Conservation (phyloP, 2,888 invertebrate species). For the Agrilus biguttatus region DNA sequence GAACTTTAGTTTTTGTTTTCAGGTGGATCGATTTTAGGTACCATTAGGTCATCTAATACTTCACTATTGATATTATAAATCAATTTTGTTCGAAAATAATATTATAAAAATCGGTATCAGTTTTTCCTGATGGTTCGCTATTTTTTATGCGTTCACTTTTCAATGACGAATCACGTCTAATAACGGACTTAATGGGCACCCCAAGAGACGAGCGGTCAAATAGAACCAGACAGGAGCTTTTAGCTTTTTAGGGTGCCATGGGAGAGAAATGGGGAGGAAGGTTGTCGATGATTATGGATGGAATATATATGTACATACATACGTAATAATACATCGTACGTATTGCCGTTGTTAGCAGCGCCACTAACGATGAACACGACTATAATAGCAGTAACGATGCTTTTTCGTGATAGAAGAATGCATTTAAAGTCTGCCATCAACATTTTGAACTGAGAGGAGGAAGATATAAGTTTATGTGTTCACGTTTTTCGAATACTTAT, state of each 20-base stretch:
- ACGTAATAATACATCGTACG: not conserved
- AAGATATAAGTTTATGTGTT: too few relatives aligned
- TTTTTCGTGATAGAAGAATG: too few relatives aligned
- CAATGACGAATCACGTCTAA: constrained; percentile 11
- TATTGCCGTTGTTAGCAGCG: not conserved
- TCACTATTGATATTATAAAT: too few relatives aligned
- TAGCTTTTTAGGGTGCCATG: constrained; percentile 16
- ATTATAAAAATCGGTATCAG: not conserved
- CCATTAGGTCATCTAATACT: too few relatives aligned
- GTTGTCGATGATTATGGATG: too few relatives aligned
- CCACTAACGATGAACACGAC: not conserved
- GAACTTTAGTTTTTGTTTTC: too few relatives aligned
- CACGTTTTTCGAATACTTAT: too few relatives aligned
- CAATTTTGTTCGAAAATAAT: too few relatives aligned
- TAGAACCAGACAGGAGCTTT: constrained; percentile 21
- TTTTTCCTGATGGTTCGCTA: constrained; percentile 1
- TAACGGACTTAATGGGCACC: constrained; percentile 18
- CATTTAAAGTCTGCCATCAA: too few relatives aligned
- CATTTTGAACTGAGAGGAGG: too few relatives aligned
- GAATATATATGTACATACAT: too few relatives aligned
- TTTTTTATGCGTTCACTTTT: constrained; percentile 4
- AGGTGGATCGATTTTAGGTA: too few relatives aligned
- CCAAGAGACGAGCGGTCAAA: constrained; percentile 22
- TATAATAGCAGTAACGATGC: not conserved
- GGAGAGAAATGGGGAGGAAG: constrained; percentile 13